phyloP scores from a whole-genome alignment of 2,113 vertebrate genomes.

The Bubo scandiacus region DNA sequence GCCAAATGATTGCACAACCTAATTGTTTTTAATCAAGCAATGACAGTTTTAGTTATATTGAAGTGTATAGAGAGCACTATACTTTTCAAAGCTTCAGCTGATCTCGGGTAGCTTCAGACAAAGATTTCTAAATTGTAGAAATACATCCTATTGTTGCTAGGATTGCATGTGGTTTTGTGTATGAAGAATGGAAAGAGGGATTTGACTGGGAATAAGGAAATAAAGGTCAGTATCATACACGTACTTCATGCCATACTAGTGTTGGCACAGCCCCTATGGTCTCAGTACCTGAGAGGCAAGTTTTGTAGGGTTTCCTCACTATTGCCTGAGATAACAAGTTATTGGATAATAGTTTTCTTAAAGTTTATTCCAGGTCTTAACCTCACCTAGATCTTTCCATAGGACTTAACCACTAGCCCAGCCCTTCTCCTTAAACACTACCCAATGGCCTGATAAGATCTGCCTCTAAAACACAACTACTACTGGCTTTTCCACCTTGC shows the following conservation, averaged over 20 bases:
- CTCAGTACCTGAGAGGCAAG: background rate
- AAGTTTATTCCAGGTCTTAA: background rate
- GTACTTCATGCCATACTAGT: background rate
- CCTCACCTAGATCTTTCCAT: background rate
- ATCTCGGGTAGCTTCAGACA: background rate
- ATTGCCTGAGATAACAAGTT: background rate
- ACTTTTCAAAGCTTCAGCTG: background rate
- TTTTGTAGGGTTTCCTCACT: background rate
- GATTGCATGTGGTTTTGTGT: background rate
- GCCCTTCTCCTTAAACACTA: background rate
- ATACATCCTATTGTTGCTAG: background rate
- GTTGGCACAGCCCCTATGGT: background rate
- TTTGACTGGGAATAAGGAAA: background rate
- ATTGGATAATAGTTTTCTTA: background rate
- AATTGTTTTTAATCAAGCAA: slow-evolving; percentile 33
- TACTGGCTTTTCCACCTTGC: background rate
- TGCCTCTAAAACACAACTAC: background rate
- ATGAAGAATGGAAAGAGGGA: background rate
- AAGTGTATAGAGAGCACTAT: background rate
- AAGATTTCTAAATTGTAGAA: background rate
- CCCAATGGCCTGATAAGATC: background rate
- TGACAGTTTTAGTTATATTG: background rate
- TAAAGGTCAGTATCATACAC: background rate
- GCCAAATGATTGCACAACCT: slow-evolving; percentile 36
- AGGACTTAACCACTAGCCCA: background rate